Evolutionary conservation across 2,113 vertebrate genomes (phyloP).

Genomic region (Anarhynchus alexandrinus): DNA sequence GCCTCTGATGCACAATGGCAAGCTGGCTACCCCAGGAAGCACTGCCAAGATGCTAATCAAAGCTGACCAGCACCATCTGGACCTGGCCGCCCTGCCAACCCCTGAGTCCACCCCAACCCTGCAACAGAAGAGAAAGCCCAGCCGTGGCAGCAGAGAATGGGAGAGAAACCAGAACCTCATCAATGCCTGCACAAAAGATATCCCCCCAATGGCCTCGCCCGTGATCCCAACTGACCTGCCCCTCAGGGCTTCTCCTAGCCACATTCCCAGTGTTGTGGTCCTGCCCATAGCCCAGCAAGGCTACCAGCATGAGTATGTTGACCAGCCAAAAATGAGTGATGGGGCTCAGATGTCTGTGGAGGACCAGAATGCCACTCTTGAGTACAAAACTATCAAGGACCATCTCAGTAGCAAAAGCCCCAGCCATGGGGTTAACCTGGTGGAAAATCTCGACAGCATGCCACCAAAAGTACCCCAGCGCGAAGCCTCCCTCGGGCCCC

Average conservation of each 20-base stretch:
- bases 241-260: constrained; percentile 91
- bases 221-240: constrained; percentile 94
- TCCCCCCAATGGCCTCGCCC: constrained; percentile 84
- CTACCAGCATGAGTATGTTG: constrained; percentile 95
- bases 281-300: constrained; percentile 91
- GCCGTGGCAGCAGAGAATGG: constrained; percentile 93
- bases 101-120: constrained; percentile 94
- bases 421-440: constrained; percentile 83
- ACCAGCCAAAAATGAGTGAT: constrained; percentile 87
- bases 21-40: constrained; percentile 81
- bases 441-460: constrained; percentile 84
- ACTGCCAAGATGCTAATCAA: constrained; percentile 92
- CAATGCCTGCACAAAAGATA: constrained; percentile 96
- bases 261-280: constrained; percentile 95
- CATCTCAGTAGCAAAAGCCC: constrained; percentile 84
- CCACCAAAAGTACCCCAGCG: constrained; percentile 95
- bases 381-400: constrained; percentile 92
- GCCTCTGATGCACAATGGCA: constrained; percentile 94
- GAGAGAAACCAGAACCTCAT: constrained; percentile 97
- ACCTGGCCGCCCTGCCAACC: constrained; percentile 90
- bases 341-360: constrained; percentile 82
- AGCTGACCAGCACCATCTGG: constrained; percentile 95
- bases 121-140: constrained; percentile 92
- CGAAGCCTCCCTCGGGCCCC: constrained; percentile 90
- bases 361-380: constrained; percentile 91